These are phyloP conservation scores for Meandrina meandrites DNA, from an alignment of 92 coral and sea anemone genomes.

Conservation along the genomic window DNA sequence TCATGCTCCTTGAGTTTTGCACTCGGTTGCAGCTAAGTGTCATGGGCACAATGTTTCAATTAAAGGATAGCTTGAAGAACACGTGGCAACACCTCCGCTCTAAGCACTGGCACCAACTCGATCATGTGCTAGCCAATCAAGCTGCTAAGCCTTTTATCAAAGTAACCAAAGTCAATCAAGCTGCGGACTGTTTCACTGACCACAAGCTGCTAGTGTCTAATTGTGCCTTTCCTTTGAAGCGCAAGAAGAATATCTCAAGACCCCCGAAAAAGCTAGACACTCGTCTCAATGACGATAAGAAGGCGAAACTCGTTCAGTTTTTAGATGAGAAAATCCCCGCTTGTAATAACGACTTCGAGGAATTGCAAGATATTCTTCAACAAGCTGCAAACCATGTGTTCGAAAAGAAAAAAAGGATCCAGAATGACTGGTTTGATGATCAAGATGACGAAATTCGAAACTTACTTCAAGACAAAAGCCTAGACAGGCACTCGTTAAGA, in stretches of 20 bases:
- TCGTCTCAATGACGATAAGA: conserved; percentile 37
- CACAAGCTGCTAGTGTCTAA: not conserved
- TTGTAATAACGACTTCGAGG: conserved; percentile 26
- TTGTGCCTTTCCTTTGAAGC: conserved; percentile 14
- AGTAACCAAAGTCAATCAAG: conserved; percentile 5
- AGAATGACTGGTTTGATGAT: conserved; percentile 59
- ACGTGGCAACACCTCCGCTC: conserved; percentile 52
- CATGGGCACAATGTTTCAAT: conserved; percentile 52
- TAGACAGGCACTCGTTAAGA: conserved; percentile 41
- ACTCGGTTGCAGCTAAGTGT: conserved; percentile 33
- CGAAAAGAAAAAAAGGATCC: conserved; percentile 36
- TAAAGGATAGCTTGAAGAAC: conserved; percentile 37
- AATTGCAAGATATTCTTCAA: conserved; percentile 38
- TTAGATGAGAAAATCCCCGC: conserved; percentile 28
- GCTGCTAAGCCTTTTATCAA: conserved; percentile 25
- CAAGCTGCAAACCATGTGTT: conserved; percentile 47
- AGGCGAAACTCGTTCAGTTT: conserved; percentile 29
- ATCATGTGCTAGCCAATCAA: conserved; percentile 37
- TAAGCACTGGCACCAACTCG: conserved; percentile 55
- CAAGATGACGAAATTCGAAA: conserved; percentile 49
- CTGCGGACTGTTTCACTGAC: conserved; percentile 1
- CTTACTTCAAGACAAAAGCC: conserved; percentile 42
- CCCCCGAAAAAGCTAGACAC: conserved; percentile 28
- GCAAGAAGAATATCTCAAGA: conserved; percentile 24
- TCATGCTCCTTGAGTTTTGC: conserved; percentile 27